Conservation (phyloP, 2,888 invertebrate genomes). For the Sminthurinus aureus region DNA sequence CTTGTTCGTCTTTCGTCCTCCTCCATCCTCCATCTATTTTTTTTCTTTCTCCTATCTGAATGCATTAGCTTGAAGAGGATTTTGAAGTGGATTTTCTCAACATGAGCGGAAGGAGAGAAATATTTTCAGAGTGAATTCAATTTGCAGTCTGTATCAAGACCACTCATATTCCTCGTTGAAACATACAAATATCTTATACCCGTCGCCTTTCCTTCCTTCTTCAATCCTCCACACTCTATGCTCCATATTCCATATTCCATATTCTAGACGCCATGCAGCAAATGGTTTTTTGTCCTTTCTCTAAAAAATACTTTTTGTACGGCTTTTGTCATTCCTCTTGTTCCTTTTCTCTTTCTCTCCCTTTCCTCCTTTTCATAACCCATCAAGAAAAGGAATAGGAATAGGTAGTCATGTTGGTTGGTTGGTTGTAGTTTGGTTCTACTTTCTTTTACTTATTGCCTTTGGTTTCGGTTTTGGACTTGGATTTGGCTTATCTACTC, state of each 20-base stretch:
- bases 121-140: conserved; percentile 35
- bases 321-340: conserved; percentile 17
- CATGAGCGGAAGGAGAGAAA: conserved; percentile 31
- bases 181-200: conserved; percentile 32
- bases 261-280: not conserved
- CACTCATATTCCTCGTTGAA: conserved; percentile 20
- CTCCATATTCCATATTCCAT: too few relatives aligned
- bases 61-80: conserved; percentile 32
- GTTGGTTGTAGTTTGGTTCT: not conserved
- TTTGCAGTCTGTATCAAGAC: conserved; percentile 30
- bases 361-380: conserved; percentile 26
- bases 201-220: not conserved
- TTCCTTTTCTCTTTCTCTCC: not conserved
- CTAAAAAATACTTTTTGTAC: conserved; percentile 13
- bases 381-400: too few relatives aligned
- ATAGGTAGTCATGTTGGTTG: too few relatives aligned
- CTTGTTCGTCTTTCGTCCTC: not conserved
- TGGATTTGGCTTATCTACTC: too few relatives aligned
- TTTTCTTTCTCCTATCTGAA: conserved; percentile 21
- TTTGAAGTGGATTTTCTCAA: conserved; percentile 35
- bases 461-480: not conserved
- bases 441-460: not conserved
- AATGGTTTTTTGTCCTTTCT: conserved; percentile 30
- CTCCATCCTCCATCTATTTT: not conserved
- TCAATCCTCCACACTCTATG: too few relatives aligned